Evolutionary conservation across 2,113 vertebrate species (phyloP), one percentile per base, ranked within the genome.

Genomic region (Aythya baeri): DNA sequence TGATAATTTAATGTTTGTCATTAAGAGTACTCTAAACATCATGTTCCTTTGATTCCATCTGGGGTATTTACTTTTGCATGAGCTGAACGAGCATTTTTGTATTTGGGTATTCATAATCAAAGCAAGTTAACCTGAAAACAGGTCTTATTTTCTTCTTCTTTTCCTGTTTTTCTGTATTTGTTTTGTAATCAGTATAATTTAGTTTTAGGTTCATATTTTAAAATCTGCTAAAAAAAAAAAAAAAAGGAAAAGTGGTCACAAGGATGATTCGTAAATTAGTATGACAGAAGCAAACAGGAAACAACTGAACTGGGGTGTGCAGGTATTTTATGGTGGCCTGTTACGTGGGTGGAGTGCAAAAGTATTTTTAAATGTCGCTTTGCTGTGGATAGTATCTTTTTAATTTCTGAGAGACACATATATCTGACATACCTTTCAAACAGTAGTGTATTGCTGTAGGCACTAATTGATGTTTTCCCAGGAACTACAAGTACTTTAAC

Each of bases 381-480:
- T 81, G 27, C n/a, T 62, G 50, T 62, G 43, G 59, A 67, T 86
- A 14, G 61, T 67, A 23, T 49, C 55, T 78, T 49, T 57, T 79
- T 83, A 80, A 74, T 94, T 88, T 91, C 72, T 91, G 32, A 80
- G 55, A 93, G 88, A 66, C 0, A 0, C 7, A 4, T 50, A 6
- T 49, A 71, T 94, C 70, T 89, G 57, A 52, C 10, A 46, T 75
- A 77, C 81, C 36, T 88, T 54, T 77, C 82, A 84, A 89, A 76
- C 59, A 17, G 6, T 41, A 36, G 17, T 62, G 7, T 86, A 71
- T 83, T 86, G 41, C 83, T 86, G 58, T 68, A 83, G 84, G 50
- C 66, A 62, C 78, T 80, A 91, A 87, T 70, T 92, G 34, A 34
- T 23, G 3, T 84, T 86, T 62, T 95, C 94, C 84, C 91, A 80